Evolutionary conservation across 2,888 invertebrate genomes (phyloP).

Genomic region (Platynereis dumerilii): DNA sequence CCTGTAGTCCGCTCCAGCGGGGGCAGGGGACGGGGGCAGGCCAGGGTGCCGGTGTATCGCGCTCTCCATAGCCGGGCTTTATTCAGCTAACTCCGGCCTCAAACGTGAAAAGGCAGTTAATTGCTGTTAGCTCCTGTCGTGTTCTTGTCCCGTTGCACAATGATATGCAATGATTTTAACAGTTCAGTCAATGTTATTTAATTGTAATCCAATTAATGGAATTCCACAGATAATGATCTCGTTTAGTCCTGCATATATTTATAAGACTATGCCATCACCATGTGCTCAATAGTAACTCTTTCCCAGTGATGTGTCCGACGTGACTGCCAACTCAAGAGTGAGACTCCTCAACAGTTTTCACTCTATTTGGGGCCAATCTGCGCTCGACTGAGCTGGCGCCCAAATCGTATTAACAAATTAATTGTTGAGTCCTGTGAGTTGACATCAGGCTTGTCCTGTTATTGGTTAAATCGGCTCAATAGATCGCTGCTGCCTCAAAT

Average conservation of each 20-base stretch:
- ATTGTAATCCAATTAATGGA: background rate
- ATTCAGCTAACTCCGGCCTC: background rate
- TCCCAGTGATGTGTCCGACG: too few species aligned
- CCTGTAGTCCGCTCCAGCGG: background rate
- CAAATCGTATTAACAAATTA: slow-evolving; percentile 7
- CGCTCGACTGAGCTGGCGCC: background rate
- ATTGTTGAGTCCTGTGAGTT: background rate
- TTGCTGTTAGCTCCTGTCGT: too few species aligned
- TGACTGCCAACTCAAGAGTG: too few species aligned
- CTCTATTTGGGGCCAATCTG: too few species aligned
- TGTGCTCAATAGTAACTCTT: too few species aligned
- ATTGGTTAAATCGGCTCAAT: slow-evolving; percentile 7
- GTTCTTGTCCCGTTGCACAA: too few species aligned
- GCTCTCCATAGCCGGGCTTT: background rate
- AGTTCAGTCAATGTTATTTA: background rate
- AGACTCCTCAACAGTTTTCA: too few species aligned
- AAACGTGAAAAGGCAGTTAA: background rate
- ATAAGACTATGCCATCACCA: too few species aligned
- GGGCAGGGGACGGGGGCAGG: background rate
- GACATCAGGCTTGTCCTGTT: background rate
- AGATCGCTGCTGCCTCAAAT: slow-evolving; percentile 7
- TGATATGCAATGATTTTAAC: too few species aligned
- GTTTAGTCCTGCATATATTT: too few species aligned
- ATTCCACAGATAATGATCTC: background rate
- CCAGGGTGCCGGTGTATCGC: background rate